phyloP scores from a whole-genome alignment of 2,113 vertebrate genomes.

The Mionectes macconnelli region DNA sequence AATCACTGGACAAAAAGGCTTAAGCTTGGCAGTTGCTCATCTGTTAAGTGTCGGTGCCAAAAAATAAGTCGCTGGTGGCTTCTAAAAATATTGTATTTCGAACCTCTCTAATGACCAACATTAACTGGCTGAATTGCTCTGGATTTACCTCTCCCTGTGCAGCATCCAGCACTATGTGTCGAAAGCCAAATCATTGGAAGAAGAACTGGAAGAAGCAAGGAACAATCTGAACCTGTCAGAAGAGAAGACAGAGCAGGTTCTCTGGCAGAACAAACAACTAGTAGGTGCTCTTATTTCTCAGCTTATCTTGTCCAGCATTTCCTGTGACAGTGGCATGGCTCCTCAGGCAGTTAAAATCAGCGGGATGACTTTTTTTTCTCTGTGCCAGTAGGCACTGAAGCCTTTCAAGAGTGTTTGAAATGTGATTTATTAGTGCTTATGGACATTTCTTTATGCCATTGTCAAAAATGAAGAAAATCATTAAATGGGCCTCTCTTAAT shows the following conservation, averaged over 20 bases:
- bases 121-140: background rate
- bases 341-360: background rate
- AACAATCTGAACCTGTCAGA: conserved; percentile 76
- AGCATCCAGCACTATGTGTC: conserved; percentile 83
- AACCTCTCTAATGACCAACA: background rate
- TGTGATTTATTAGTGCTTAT: background rate
- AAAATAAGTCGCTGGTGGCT: background rate
- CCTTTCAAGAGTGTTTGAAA: background rate
- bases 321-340: background rate
- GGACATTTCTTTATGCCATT: background rate
- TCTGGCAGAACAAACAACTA: conserved; percentile 80
- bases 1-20: background rate
- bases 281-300: conserved; percentile 64
- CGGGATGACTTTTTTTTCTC: background rate
- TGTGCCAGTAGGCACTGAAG: background rate
- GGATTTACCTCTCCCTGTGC: background rate
- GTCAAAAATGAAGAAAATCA: background rate
- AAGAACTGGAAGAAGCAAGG: conserved; percentile 92
- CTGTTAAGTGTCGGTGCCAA: background rate
- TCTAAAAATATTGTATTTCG: conserved; percentile 21
- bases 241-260: conserved; percentile 72
- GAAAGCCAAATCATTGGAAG: conserved; percentile 84
- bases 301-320: background rate
- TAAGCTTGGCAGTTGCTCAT: background rate
- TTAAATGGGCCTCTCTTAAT: background rate